These are phyloP conservation scores for Mustela nigripes DNA, from an alignment of 2,113 vertebrate species.

Conservation along the genomic window DNA sequence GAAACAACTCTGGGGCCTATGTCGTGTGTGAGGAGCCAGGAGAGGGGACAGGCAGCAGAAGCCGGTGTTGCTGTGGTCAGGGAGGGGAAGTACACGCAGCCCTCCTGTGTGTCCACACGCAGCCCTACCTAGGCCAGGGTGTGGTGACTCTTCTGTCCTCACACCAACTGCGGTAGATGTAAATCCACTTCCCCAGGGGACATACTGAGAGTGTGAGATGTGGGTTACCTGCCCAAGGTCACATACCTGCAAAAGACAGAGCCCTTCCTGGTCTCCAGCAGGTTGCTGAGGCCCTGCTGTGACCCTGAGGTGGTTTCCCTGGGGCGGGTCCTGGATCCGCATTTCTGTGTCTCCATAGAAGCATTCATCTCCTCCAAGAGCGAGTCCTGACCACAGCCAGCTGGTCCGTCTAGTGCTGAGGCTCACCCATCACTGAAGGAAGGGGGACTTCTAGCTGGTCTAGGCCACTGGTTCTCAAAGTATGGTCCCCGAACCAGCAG, in stretches of 20 bases:
- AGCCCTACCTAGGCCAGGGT: not conserved
- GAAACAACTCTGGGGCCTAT: not conserved
- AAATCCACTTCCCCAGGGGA: not conserved
- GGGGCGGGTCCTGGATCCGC: not conserved
- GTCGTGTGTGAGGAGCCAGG: not conserved
- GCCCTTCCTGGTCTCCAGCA: not conserved
- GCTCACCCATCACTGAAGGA: not conserved
- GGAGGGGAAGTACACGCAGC: too few species aligned
- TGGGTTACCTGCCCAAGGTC: not conserved
- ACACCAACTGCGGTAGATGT: not conserved
- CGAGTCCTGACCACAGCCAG: not conserved
- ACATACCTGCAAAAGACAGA: not conserved
- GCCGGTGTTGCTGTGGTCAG: accelerated
- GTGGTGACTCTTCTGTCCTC: not conserved
- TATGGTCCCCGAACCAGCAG: not conserved
- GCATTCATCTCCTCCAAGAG: too few species aligned
- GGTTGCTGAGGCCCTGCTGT: not conserved
- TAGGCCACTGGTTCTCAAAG: not conserved
- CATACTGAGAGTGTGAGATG: not conserved
- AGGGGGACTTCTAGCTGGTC: not conserved
- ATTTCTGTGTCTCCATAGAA: not conserved
- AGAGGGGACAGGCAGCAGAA: not conserved
- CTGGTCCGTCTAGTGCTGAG: not conserved
- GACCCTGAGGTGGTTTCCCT: not conserved
- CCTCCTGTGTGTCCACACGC: too few species aligned